These are phyloP conservation scores for Gracilinanus agilis DNA, from an alignment of 2,113 vertebrate genomes.

Conservation along the genomic window DNA sequence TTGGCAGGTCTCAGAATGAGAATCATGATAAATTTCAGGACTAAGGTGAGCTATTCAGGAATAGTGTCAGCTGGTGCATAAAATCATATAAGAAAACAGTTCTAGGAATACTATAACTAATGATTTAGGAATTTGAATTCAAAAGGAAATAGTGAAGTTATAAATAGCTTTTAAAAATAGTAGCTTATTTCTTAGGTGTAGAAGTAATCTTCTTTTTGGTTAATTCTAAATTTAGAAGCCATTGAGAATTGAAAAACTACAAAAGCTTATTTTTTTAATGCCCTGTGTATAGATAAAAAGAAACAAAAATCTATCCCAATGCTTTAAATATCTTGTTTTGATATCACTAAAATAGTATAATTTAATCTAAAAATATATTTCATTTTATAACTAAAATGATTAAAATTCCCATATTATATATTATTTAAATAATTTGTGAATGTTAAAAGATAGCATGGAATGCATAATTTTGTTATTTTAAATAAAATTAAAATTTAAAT, in stretches of 20 bases:
- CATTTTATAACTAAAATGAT: constrained; percentile 11
- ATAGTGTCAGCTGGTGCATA: constrained; percentile 6
- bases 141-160: constrained; percentile 32
- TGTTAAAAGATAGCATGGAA: neutral
- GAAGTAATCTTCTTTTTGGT: constrained; percentile 35
- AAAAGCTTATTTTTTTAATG: constrained; percentile 42
- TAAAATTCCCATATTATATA: neutral
- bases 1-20: neutral
- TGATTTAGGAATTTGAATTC: neutral
- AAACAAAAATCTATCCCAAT: neutral
- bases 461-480: neutral
- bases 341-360: constrained; percentile 19
- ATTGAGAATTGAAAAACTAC: constrained; percentile 49
- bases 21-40: constrained; percentile 12
- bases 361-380: constrained; percentile 46
- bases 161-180: constrained; percentile 47
- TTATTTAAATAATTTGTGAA: neutral
- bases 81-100: neutral
- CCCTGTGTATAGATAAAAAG: constrained; percentile 26
- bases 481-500: neutral
- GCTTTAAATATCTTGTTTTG: constrained; percentile 31
- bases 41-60: constrained; percentile 4
- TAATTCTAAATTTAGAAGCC: constrained; percentile 46
- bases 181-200: constrained; percentile 19
- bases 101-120: neutral